Evolutionary conservation across 2,888 invertebrate species (phyloP).

Genomic region (Lydus trimaculatus): DNA sequence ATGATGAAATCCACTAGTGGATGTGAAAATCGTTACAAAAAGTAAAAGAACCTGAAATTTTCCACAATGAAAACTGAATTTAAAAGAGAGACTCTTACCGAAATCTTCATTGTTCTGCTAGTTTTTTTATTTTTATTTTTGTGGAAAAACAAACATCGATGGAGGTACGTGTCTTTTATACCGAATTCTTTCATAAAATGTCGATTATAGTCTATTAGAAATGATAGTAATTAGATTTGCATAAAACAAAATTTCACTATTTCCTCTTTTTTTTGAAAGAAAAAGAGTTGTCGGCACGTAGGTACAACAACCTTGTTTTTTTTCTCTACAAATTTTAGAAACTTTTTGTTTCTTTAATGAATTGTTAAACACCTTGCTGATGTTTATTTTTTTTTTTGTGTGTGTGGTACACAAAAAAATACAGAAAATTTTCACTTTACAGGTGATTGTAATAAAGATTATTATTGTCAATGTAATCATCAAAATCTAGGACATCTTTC

Average conservation of each 20-base stretch:
- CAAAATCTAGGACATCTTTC: not conserved
- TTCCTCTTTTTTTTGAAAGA: not conserved
- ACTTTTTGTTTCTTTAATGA: not conserved
- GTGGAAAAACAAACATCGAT: not conserved
- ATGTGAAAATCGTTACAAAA: not conserved
- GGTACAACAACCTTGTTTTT: not conserved
- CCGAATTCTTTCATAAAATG: not conserved
- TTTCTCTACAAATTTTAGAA: not conserved
- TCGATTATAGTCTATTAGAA: too few relatives aligned
- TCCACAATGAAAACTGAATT: not conserved
- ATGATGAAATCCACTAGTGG: not conserved
- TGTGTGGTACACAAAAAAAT: not conserved
- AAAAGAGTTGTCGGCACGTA: not conserved
- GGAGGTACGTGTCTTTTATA: not conserved
- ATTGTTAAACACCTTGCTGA: not conserved
- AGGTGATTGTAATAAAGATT: not conserved
- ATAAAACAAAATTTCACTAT: not conserved
- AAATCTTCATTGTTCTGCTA: not conserved
- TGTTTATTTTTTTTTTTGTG: not conserved
- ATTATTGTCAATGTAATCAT: slow-evolving; percentile 3
- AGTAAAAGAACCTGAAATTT: not conserved
- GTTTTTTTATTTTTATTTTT: too few relatives aligned
- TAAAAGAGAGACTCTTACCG: not conserved
- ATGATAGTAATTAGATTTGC: not conserved
- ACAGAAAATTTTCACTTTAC: not conserved